Evolutionary conservation across 2,113 vertebrate species (phyloP), one percentile per base, ranked within the genome.

Genomic region (Rhizomys pruinosus): DNA sequence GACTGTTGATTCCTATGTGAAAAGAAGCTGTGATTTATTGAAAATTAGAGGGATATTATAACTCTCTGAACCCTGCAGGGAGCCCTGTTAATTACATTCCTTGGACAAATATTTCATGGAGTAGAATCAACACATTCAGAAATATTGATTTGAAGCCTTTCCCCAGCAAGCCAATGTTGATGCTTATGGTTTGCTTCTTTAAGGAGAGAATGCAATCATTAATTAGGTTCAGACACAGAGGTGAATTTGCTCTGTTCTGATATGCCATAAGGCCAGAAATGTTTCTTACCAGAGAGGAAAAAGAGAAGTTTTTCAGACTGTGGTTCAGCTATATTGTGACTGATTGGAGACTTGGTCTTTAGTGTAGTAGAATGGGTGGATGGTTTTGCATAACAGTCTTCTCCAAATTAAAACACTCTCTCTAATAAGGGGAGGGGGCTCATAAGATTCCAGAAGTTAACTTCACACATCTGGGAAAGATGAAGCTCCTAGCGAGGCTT

Each of bases 41-140:
- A 91, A 90, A 91, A 87, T 87, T 71, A 23, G 32, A 78, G 37
- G 8, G 57, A 82, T 92, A 88, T 78, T 92, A 52, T 39, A 13
- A 92, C 10, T 55, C 59, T 68, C 78, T 89, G 72, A 94, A 93
- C 78, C 42, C 66, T 63, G 5, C 5, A 74, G 64, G 78, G 23
- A 32, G n/a, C 2, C 1, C 81, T 73, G 8, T 84, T 90, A 90
- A 85, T 94, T 93, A 87, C 23, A 66, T 52, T 82, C 92, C 81
- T 63, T 88, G 47, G 52, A 92, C n/a, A 96, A 94, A 93, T 93
- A 88, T 94, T 96, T 90, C 61, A 82, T 66, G 59, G 5, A 91
- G 11, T 52, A 82, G 68, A 92, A 96, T 76, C 0, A 15, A 79
- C 63, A 80, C 66, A 61, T 29, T 32, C 3, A 86, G 61, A 82